A percentile compares a stretch with the other conserved stretches of the same genome.
Evolutionary conservation across 1,140 invertebrate species (phyloP).

Genomic region (Tetragonula clypearis): DNA sequence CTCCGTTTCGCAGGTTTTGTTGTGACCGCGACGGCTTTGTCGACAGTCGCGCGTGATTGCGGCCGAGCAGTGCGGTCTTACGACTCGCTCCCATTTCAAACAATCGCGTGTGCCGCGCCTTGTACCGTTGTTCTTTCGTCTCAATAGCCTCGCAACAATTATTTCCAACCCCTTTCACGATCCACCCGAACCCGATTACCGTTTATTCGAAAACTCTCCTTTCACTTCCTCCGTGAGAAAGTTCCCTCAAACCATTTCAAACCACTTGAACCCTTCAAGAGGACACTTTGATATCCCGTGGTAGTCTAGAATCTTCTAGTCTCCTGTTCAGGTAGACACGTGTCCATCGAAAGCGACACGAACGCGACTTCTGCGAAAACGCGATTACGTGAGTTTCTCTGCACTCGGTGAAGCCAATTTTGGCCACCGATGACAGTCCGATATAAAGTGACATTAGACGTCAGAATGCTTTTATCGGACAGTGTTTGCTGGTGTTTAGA

Average conservation of each 20-base stretch:
- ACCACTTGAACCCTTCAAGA: not conserved
- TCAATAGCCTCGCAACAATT: not conserved
- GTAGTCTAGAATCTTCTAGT: too few species aligned
- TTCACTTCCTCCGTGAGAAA: not conserved
- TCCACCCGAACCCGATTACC: too few species aligned
- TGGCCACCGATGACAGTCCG: not conserved
- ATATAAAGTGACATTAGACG: not conserved
- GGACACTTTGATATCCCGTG: not conserved
- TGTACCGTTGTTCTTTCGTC: not conserved
- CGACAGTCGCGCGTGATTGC: constrained; percentile 61
- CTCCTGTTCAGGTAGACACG: not conserved
- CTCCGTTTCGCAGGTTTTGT: constrained; percentile 48
- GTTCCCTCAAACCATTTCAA: not conserved
- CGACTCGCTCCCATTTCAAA: constrained; percentile 34
- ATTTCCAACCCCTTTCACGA: constrained; percentile 3
- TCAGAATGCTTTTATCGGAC: not conserved
- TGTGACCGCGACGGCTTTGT: constrained; percentile 63
- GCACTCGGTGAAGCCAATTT: not conserved
- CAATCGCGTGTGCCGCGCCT: constrained; percentile 38
- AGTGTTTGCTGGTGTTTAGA: too few species aligned
- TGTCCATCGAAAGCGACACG: not conserved
- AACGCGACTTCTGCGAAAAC: not conserved
- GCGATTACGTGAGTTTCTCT: not conserved
- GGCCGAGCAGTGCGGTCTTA: constrained; percentile 36
- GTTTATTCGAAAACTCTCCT: too few species aligned